phyloP scores from a whole-genome alignment of 1,140 invertebrate species.

The Harlomillsia oculata region DNA sequence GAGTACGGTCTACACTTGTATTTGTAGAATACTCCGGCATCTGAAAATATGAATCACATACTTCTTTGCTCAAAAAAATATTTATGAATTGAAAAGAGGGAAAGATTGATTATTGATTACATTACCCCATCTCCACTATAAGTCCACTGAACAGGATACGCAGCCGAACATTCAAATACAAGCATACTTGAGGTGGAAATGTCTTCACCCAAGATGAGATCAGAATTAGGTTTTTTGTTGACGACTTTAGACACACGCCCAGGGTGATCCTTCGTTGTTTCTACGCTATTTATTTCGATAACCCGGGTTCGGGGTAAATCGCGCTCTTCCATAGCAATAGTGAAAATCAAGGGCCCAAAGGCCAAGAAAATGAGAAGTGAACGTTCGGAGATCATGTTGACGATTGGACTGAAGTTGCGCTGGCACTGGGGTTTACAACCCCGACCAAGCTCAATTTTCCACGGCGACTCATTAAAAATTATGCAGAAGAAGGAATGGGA shows the following conservation, averaged over 20 bases:
- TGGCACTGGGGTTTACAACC: slow-evolving; percentile 3
- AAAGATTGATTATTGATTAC: background rate
- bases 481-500: too few species aligned
- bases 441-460: too few species aligned
- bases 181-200: slow-evolving; percentile 2
- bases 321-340: background rate
- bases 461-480: too few species aligned
- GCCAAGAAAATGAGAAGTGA: background rate
- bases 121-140: slow-evolving; percentile 21
- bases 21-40: slow-evolving; percentile 14
- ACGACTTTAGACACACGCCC: slow-evolving; percentile 3
- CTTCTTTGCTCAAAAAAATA: background rate
- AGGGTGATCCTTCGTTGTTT: background rate
- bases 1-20: slow-evolving; percentile 7
- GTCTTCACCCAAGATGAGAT: slow-evolving; percentile 20
- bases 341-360: background rate
- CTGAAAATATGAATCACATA: background rate
- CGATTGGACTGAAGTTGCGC: background rate
- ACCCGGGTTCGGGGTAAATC: background rate
- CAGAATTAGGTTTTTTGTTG: slow-evolving; percentile 9
- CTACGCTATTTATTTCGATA: background rate
- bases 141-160: slow-evolving; percentile 23
- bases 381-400: slow-evolving; percentile 7
- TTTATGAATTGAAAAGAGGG: background rate
- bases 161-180: slow-evolving; percentile 15